Conservation (phyloP, 2,888 invertebrate species). For the Tryphoninae sp. region DNA sequence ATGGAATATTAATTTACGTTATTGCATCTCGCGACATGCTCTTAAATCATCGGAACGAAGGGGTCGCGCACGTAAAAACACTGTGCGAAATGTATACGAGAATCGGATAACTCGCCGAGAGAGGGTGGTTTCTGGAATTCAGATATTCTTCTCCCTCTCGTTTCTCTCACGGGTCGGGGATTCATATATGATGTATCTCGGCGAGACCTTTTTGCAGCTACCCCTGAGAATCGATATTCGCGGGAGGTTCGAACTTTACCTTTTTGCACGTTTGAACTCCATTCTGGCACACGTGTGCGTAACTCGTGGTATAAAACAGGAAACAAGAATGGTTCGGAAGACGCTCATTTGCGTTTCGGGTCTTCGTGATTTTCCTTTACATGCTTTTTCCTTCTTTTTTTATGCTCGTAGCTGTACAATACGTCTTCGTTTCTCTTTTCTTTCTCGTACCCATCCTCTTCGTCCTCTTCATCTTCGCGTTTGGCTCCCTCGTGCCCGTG, state of each 20-base stretch:
- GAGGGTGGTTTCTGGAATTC: constrained; percentile 17
- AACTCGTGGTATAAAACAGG: constrained; percentile 2
- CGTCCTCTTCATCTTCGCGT: background rate
- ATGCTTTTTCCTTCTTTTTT: background rate
- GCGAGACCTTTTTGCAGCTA: constrained; percentile 23
- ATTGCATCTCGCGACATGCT: constrained; percentile 26
- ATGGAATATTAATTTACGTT: constrained; percentile 43
- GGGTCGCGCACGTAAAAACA: constrained; percentile 36
- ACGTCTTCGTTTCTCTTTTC: background rate
- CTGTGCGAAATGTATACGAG: constrained; percentile 41
- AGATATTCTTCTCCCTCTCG: constrained; percentile 5
- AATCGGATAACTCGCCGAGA: constrained; percentile 37
- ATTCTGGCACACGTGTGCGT: background rate
- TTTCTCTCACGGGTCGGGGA: background rate
- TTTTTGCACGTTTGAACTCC: constrained; percentile 1
- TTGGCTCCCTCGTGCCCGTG: background rate
- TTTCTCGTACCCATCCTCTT: background rate
- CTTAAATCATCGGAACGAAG: constrained; percentile 36
- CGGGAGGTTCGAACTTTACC: constrained; percentile 6
- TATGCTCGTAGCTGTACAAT: background rate
- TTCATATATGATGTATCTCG: constrained; percentile 50
- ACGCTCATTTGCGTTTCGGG: constrained; percentile 4
- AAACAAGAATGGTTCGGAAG: constrained; percentile 18
- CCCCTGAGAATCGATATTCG: constrained; percentile 34
- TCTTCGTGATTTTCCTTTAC: background rate